phyloP scores from a whole-genome alignment of 2,888 invertebrate species.

The Drosophila atripex region DNA sequence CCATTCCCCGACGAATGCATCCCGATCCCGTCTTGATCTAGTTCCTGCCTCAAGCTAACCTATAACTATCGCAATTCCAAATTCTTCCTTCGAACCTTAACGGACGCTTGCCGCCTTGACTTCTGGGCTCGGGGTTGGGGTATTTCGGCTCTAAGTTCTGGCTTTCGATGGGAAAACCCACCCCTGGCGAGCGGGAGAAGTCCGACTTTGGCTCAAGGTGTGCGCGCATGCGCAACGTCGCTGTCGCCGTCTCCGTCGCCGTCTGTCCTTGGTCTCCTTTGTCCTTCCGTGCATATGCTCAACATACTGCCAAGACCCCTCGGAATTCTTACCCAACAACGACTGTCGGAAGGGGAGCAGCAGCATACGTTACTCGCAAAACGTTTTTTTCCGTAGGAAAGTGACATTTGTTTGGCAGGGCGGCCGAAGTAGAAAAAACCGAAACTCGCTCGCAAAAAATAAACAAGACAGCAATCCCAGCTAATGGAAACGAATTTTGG shows the following conservation, averaged over 20 bases:
- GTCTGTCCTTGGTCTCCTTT: constrained; percentile 44
- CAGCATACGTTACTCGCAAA: no score
- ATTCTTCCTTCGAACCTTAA: constrained; percentile 53
- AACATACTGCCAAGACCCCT: constrained; percentile 61
- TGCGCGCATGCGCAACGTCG: constrained; percentile 72
- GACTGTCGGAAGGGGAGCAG: constrained; percentile 35
- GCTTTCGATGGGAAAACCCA: constrained; percentile 54
- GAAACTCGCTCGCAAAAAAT: constrained; percentile 24
- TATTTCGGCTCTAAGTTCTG: background rate
- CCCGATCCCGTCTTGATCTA: constrained; percentile 66
- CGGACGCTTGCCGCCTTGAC: constrained; percentile 69
- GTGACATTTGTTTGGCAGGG: constrained; percentile 65
- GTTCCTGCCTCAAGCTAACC: constrained; percentile 50
- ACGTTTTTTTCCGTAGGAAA: constrained; percentile 24
- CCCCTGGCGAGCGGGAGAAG: constrained; percentile 47
- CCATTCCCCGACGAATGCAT: constrained; percentile 29
- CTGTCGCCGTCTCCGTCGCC: constrained; percentile 45
- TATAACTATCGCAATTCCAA: constrained; percentile 56
- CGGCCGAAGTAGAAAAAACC: constrained; percentile 37
- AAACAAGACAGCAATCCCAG: background rate
- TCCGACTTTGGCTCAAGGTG: constrained; percentile 59
- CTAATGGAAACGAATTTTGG: background rate
- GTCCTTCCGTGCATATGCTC: constrained; percentile 64
- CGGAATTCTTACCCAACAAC: constrained; percentile 51
- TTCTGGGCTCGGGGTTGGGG: constrained; percentile 24